phyloP scores from a whole-genome alignment of 2,797 vertebrate species.

The Anabacerthia variegaticeps region DNA sequence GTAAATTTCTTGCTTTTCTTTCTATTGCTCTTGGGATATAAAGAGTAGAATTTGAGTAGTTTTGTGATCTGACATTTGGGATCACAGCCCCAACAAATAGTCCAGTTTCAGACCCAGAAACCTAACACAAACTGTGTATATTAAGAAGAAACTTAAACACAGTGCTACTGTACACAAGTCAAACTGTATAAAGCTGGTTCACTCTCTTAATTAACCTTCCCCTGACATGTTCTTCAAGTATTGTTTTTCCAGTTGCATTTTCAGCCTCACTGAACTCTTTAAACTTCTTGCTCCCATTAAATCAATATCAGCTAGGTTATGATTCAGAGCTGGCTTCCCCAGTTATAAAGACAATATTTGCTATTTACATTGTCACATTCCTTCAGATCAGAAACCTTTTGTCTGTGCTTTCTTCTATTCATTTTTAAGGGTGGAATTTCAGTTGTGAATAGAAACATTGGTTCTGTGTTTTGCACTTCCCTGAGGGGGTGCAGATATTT shows the following conservation, averaged over 20 bases:
- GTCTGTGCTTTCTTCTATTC: background rate
- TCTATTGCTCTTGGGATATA: background rate
- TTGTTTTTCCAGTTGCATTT: conserved; percentile 19
- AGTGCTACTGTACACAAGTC: background rate
- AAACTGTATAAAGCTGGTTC: background rate
- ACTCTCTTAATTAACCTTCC: conserved; percentile 24
- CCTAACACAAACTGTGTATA: background rate
- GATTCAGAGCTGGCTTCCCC: background rate
- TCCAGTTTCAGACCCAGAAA: background rate
- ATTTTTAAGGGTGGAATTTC: background rate
- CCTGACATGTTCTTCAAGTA: background rate
- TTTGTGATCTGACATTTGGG: background rate
- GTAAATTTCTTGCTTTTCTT: background rate
- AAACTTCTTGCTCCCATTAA: conserved; percentile 15
- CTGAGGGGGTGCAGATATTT: background rate
- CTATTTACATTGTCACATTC: background rate
- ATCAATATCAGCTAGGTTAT: background rate
- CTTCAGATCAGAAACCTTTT: background rate
- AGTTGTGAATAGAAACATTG: background rate
- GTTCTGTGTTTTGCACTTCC: background rate
- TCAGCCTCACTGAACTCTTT: conserved; percentile 20
- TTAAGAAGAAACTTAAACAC: conserved; percentile 12
- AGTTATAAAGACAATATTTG: background rate
- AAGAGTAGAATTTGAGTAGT: background rate
- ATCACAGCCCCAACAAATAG: background rate